A percentile compares a stretch with the other conserved stretches of the same genome.
Evolutionary conservation across 2,113 vertebrate genomes (phyloP).

Genomic region (Isurus oxyrinchus): DNA sequence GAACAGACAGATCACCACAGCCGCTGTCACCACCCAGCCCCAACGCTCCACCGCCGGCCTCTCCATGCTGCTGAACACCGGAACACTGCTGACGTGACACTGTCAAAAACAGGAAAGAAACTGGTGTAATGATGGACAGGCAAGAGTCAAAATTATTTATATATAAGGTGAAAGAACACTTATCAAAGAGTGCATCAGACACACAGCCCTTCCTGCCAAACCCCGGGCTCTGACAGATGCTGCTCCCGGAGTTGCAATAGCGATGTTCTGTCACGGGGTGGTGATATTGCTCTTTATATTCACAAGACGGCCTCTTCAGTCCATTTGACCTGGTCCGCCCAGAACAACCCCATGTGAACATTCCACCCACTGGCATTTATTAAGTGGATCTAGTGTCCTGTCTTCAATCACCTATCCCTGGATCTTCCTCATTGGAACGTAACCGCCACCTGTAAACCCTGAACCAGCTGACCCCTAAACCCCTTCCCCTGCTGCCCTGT

Average conservation of each 20-base stretch:
- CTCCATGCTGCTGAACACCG: constrained; percentile 92
- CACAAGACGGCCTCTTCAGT: too few species aligned
- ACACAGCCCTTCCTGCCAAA: not conserved
- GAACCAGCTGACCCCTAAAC: too few species aligned
- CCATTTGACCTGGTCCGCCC: too few species aligned
- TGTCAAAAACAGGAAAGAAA: constrained; percentile 44
- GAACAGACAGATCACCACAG: constrained; percentile 88
- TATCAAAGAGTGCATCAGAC: not conserved
- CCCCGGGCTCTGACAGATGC: not conserved
- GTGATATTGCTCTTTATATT: not conserved
- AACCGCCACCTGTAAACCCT: too few species aligned
- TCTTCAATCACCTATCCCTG: too few species aligned
- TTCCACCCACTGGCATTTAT: too few species aligned
- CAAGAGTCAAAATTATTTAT: not conserved
- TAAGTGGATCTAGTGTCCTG: too few species aligned
- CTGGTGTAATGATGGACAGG: fast-evolving
- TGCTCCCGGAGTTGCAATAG: not conserved
- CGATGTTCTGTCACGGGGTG: not conserved
- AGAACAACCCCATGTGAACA: too few species aligned
- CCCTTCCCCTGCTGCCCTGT: too few species aligned
- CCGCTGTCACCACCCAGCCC: constrained; percentile 76
- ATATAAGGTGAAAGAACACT: not conserved
- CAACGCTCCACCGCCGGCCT: constrained; percentile 72
- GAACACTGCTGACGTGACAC: constrained; percentile 93
- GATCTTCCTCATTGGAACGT: too few species aligned